These are phyloP conservation scores for Alligator mississippiensis DNA, from an alignment of 2,113 vertebrate species.

Conservation along the genomic window DNA sequence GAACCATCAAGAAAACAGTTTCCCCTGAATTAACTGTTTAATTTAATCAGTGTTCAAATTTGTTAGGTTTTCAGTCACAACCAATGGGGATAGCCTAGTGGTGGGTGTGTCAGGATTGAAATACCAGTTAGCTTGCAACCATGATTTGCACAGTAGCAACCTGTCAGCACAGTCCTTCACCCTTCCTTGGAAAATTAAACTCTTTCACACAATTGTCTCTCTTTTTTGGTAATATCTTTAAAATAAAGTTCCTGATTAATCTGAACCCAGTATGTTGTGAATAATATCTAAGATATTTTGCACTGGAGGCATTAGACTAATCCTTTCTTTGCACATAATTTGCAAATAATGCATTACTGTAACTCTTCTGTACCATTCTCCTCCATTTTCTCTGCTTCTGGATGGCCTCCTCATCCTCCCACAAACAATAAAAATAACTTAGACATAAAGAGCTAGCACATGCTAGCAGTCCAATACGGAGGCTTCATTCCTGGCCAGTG, in stretches of 20 bases:
- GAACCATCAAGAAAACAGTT: neutral
- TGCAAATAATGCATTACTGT: neutral
- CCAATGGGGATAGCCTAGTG: neutral
- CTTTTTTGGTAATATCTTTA: neutral
- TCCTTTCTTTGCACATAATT: neutral
- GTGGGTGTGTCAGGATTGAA: neutral
- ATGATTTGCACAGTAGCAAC: neutral
- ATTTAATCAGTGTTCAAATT: neutral
- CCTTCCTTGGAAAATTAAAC: neutral
- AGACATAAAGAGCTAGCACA: neutral
- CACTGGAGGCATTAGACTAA: neutral
- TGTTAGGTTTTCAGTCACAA: accelerated
- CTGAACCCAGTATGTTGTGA: neutral
- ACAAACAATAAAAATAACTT: neutral
- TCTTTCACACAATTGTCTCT: neutral
- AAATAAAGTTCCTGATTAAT: constrained; percentile 13
- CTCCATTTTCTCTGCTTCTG: neutral
- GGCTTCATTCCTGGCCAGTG: neutral
- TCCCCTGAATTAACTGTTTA: neutral
- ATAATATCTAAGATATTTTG: neutral
- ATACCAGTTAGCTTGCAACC: neutral
- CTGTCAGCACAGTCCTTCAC: neutral
- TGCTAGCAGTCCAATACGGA: neutral
- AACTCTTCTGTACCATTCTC: neutral
- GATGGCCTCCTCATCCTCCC: neutral